phyloP scores from a whole-genome alignment of 2,797 vertebrate genomes.

The Pteropus rufus region DNA sequence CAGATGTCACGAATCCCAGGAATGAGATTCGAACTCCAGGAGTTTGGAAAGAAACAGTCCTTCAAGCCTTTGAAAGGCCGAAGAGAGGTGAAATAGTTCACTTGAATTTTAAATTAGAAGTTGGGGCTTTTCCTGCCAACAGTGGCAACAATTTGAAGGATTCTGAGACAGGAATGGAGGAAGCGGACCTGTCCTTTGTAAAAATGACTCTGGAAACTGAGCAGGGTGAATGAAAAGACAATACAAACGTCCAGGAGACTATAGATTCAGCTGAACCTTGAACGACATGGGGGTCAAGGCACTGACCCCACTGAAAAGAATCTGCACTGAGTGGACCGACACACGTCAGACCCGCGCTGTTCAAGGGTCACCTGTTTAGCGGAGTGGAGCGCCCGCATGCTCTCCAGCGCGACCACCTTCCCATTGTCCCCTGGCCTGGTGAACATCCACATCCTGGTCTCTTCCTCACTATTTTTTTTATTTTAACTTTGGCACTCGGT shows the following conservation, averaged over 20 bases:
- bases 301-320: background rate
- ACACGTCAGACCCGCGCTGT: background rate
- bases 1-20: background rate
- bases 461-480: background rate
- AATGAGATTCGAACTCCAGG: background rate
- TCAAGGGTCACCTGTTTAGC: background rate
- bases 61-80: background rate
- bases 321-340: background rate
- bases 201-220: background rate
- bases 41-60: background rate
- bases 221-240: background rate
- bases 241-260: background rate
- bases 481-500: background rate
- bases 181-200: background rate
- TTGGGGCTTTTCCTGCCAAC: background rate
- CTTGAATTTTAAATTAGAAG: background rate
- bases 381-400: too few species aligned
- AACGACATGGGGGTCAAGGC: background rate
- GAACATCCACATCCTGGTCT: background rate
- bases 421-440: too few species aligned
- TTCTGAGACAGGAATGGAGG: background rate
- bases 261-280: background rate
- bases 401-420: accelerated
- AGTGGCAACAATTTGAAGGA: background rate
- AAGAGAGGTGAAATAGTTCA: background rate